Evolutionary conservation across 2,113 vertebrate species (phyloP).

Genomic region (Oryzias javanicus): DNA sequence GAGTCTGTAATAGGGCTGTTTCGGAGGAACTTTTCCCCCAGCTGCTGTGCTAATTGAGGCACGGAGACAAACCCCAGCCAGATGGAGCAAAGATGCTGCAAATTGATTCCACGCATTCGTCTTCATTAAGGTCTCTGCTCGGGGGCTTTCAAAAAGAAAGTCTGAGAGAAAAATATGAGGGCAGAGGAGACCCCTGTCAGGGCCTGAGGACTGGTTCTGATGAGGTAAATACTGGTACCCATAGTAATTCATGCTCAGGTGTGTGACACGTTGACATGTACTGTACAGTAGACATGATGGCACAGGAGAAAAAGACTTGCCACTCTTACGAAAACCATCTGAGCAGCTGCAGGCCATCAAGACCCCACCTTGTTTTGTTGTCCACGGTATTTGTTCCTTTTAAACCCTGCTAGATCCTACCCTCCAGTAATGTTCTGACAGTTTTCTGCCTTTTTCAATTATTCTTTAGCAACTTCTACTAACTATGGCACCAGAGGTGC

Average conservation of each 20-base stretch:
- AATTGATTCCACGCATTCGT: constrained; percentile 81
- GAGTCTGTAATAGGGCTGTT: constrained; percentile 66
- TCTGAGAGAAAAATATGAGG: constrained; percentile 31
- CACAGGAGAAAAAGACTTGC: constrained; percentile 1
- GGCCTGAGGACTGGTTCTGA: constrained; percentile 43
- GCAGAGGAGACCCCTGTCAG: constrained; percentile 33
- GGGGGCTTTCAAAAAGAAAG: constrained; percentile 50
- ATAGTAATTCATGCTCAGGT: constrained; percentile 16
- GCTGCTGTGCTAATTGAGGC: constrained; percentile 79
- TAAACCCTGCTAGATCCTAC: constrained; percentile 16
- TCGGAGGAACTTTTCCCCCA: constrained; percentile 70
- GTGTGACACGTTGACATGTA: not conserved
- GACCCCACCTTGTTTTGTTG: constrained; percentile 5
- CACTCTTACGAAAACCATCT: constrained; percentile 21
- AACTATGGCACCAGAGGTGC: constrained; percentile 40
- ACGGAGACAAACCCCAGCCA: constrained; percentile 67
- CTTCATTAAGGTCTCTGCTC: constrained; percentile 78
- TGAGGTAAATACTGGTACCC: constrained; percentile 46
- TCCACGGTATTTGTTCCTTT: constrained; percentile 16
- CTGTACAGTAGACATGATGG: constrained; percentile 3
- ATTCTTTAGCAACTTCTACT: constrained; percentile 34
- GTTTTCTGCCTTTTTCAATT: constrained; percentile 56
- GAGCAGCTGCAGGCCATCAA: constrained; percentile 13
- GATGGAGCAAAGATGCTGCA: constrained; percentile 77
- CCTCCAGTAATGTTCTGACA: constrained; percentile 40